Base-by-base conservation (phyloP, 2,888 invertebrate species). In the Cephus nigrinus region DNA sequence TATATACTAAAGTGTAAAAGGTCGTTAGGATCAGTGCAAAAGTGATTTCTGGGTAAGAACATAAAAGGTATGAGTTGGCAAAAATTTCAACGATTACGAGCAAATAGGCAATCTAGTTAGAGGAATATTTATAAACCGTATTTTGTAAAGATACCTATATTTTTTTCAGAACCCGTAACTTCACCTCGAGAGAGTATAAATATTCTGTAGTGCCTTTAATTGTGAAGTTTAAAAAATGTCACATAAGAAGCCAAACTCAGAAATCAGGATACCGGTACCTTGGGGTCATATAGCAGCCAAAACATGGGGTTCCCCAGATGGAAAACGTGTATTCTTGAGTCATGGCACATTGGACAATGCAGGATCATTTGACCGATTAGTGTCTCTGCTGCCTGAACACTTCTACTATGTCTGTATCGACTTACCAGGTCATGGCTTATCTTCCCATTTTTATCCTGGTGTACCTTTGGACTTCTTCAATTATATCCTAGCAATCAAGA, bases 251-350 rank as follows among this genome's bases (percentile, higher is more conserved):
- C 40, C 15, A 40, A 40, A 40, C 5, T 15, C 40, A 40, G 40
- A 40, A 40, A 15, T 40, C 40, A 40, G 0, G 15, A 40, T 94
- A 4, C 83, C 91, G 0, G 93, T 93, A 1, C 94, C 94, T 4
- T 94, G 94, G 94, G 94, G 94, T 71, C 91, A 93, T 80, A 85
- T 94, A 68, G 92, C 93, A 81, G 91, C 93, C 92, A 92, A 92
- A 92, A 76, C 88, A 4, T 88, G 88, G 82, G 92, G 92, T 12
- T 81, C 84, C 11, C 84, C 88, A 12, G 80, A 88, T 32, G 78
- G 88, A 81, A 68, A 84, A 85, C 77, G 72, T 69, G 84, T 90
- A 12, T 77, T 90, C 9, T 35, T 87, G 12, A 86, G 88, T 40
- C 93, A 93, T 82, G 93, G 92, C 35, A 77, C 80, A 4, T 71